Conservation (phyloP, 2,888 invertebrate genomes). For the Hetaerina titia region DNA sequence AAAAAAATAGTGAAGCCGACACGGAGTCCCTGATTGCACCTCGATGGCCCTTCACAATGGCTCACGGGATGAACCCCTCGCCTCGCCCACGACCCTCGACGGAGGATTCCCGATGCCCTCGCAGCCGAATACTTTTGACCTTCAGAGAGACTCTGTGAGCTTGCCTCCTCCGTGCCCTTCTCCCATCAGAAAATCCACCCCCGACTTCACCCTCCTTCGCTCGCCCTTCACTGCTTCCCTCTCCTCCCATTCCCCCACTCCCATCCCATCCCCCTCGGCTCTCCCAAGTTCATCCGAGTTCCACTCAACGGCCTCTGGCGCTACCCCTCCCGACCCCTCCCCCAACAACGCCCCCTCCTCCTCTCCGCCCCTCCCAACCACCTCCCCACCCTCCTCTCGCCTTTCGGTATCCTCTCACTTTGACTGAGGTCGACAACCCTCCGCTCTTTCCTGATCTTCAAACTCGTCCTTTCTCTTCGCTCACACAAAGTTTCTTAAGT, state of each 20-base stretch:
- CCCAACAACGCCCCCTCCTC: background rate
- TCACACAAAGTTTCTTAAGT: background rate
- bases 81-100: background rate
- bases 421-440: slow-evolving; percentile 31
- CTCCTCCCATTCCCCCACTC: background rate
- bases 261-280: background rate
- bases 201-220: background rate
- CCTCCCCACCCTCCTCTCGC: background rate
- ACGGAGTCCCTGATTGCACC: no score
- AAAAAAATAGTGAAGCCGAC: no score
- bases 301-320: background rate
- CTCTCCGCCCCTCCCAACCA: background rate
- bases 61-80: background rate
- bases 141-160: background rate
- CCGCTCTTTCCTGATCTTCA: slow-evolving; percentile 2
- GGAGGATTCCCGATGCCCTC: background rate
- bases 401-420: slow-evolving; percentile 20
- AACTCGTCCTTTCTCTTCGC: slow-evolving; percentile 24
- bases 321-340: background rate
- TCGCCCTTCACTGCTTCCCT: background rate
- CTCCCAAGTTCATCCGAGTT: slow-evolving; percentile 18
- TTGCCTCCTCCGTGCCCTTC: background rate
- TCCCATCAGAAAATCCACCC: background rate
- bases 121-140: slow-evolving; percentile 19
- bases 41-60: no score